Percentiles rank a stretch among this genome's conserved stretches.
Conservation (phyloP, 53 echinoderm and acorn worm species). For the Luidia sarsii region DNA sequence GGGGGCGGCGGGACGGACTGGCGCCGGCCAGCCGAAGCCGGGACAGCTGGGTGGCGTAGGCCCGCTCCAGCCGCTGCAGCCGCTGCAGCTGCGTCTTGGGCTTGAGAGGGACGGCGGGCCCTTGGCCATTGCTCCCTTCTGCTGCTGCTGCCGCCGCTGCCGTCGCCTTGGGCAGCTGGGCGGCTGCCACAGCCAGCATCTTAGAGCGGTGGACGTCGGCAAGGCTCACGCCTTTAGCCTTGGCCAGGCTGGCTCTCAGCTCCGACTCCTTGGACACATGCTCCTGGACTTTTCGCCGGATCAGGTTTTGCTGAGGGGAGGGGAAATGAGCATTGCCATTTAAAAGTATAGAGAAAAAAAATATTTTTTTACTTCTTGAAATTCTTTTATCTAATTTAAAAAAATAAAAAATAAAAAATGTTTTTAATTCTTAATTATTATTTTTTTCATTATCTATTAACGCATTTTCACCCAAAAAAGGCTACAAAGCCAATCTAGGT, state of each 20-base stretch:
- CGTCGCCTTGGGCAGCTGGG: not conserved
- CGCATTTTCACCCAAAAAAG: too few species aligned
- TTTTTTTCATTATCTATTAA: too few species aligned
- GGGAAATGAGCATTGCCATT: too few species aligned
- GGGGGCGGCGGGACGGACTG: slow-evolving; percentile 15
- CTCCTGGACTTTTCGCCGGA: slow-evolving; percentile 23
- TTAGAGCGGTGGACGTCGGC: slow-evolving; percentile 51
- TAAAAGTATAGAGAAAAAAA: too few species aligned
- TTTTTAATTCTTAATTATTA: too few species aligned
- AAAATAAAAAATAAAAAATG: too few species aligned
- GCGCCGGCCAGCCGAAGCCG: slow-evolving; percentile 58
- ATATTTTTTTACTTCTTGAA: too few species aligned
- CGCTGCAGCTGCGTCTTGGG: slow-evolving; percentile 62
- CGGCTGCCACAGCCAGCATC: slow-evolving; percentile 18
- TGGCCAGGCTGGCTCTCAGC: slow-evolving; percentile 49
- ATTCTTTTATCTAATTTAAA: too few species aligned
- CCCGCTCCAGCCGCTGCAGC: slow-evolving; percentile 79
- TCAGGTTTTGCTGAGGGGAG: slow-evolving; percentile 39
- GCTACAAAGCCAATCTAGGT: too few species aligned
- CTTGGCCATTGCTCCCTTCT: slow-evolving; percentile 24
- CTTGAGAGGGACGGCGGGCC: not conserved
- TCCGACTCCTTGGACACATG: slow-evolving; percentile 39
- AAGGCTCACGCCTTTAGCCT: slow-evolving; percentile 49
- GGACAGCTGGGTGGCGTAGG: slow-evolving; percentile 76
- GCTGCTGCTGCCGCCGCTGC: not conserved